A percentile compares a stretch with the other conserved stretches of the same genome.
Evolutionary conservation across 2,797 vertebrate genomes (phyloP).

Genomic region (Pampus argenteus): DNA sequence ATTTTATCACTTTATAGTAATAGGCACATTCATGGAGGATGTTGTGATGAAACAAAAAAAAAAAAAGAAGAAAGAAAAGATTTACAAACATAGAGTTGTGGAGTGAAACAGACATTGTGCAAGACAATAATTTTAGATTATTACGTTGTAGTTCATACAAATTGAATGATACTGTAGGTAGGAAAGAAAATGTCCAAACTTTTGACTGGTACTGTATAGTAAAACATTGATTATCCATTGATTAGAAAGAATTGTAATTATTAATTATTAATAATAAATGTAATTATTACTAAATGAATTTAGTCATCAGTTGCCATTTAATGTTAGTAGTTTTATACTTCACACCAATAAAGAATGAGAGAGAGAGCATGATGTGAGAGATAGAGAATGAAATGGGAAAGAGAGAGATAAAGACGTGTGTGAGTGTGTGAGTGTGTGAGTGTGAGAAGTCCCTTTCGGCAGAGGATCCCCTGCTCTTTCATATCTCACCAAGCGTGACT

Average conservation of each 20-base stretch:
- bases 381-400: constrained; percentile 44
- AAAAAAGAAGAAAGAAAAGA: neutral
- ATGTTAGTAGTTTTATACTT: constrained; percentile 29
- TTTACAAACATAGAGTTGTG: neutral
- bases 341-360: constrained; percentile 23
- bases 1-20: neutral
- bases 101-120: neutral
- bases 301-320: constrained; percentile 45
- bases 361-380: constrained; percentile 38
- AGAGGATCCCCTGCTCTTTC: constrained; percentile 81
- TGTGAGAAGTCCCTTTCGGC: constrained; percentile 76
- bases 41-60: neutral
- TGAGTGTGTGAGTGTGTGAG: constrained; percentile 24
- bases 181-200: neutral
- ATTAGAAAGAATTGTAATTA: constrained; percentile 6
- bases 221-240: neutral
- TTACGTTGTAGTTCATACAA: neutral
- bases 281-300: constrained; percentile 21
- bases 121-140: neutral
- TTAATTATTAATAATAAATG: too few relatives aligned
- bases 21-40: neutral
- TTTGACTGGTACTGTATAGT: too few relatives aligned
- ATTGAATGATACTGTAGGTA: neutral
- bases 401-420: constrained; percentile 48
- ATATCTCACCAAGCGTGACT: constrained; percentile 79